These are phyloP conservation scores for Lordiphosa fenestrarum DNA, from an alignment of 2,888 invertebrate species.

Conservation along the genomic window DNA sequence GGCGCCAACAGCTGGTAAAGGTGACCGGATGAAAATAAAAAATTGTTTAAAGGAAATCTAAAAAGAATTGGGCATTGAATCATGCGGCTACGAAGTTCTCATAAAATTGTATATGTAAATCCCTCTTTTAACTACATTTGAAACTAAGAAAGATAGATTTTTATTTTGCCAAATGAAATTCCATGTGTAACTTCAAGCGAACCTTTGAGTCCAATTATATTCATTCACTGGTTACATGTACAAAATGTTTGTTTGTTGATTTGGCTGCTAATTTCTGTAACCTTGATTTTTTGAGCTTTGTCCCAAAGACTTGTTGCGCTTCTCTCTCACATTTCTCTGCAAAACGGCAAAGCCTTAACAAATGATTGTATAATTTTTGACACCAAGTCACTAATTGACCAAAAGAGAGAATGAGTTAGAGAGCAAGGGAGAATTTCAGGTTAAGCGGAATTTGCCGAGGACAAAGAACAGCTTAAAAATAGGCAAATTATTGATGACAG, in stretches of 20 bases:
- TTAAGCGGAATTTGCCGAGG: not conserved
- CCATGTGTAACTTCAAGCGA: too few species aligned
- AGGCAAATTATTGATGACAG: too few species aligned
- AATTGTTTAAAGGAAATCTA: too few species aligned
- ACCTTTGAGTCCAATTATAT: not conserved
- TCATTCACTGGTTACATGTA: not conserved
- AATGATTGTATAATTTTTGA: constrained; percentile 68
- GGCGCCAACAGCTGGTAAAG: too few species aligned
- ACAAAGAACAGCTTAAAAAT: too few species aligned
- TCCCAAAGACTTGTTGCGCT: constrained; percentile 18
- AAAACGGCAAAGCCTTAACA: constrained; percentile 47
- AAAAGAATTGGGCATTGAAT: too few species aligned
- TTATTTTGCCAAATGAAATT: too few species aligned
- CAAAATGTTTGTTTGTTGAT: not conserved
- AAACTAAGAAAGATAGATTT: too few species aligned
- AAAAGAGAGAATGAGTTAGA: constrained; percentile 7
- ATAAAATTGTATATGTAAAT: too few species aligned
- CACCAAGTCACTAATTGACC: constrained; percentile 71
- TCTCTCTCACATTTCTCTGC: constrained; percentile 53
- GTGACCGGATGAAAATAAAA: too few species aligned
- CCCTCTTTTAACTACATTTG: too few species aligned
- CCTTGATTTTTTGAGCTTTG: constrained; percentile 56
- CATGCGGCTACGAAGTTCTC: too few species aligned
- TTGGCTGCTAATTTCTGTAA: constrained; percentile 62
- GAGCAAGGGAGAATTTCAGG: constrained; percentile 1